Evolutionary conservation across 1,140 invertebrate species (phyloP), one percentile per base, ranked within the genome.

Genomic region (Ctenoplectra terminalis): DNA sequence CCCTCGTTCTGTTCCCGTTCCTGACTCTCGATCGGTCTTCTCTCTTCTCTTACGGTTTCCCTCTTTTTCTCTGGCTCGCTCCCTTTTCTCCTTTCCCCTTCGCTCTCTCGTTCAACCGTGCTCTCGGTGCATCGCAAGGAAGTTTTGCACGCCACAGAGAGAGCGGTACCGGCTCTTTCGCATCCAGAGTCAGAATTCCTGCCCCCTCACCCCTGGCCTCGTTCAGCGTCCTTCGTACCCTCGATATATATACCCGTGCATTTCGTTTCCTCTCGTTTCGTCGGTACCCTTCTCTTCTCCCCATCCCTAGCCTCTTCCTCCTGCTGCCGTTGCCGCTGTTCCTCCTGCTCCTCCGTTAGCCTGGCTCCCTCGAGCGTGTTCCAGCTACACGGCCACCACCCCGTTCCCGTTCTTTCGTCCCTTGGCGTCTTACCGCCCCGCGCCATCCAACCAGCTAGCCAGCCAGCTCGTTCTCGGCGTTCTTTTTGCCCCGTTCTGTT

Each of bases 81-180:
- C 40, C 20, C 52, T 77, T 37, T 48, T 43, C 56, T 7, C 46
- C 71, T 31, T 37, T 37, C 34, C n/a, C 67, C 0, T 20, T 31
- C 48, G 13, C 26, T 34, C 52, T 20, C 54, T 31, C 73, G 73
- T 75, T 52, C 23, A 48, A 72, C 40, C 76, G 66, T 66, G 67
- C 71, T 81, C 82, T 60, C 78, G 84, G 60, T 87, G 86, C 82
- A 84, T 84, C 79, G 77, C 82, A 71, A 87, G 86, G 82, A 87
- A 87, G 86, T 87, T 87, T 87, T 81, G 86, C 86, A 87, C 85
- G 85, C 83, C 83, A 79, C 84, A 87, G 86, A 85, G 76, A 67
- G 82, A 84, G 81, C 85, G 72, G 82, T 63, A 73, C 75, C 75
- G 64, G 81, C 82, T 80, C 83, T 80, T 80, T 86, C 85, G 81